phyloP scores from a whole-genome alignment of 2,113 vertebrate genomes.

The Holacanthus passer region DNA sequence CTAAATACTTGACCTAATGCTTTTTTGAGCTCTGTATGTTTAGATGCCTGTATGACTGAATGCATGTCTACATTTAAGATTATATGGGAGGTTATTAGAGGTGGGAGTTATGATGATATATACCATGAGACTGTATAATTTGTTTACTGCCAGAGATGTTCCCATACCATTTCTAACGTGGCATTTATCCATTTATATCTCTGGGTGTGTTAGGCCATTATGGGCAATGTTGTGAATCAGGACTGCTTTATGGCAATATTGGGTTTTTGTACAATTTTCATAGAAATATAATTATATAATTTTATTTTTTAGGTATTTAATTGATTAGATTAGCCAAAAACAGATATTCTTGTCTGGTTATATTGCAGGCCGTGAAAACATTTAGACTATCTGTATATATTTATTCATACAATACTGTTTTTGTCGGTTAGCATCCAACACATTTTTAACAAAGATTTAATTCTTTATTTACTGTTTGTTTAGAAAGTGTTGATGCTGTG shows the following conservation, averaged over 20 bases:
- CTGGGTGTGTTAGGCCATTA: not conserved
- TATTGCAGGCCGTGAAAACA: too few species aligned
- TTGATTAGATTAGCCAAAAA: not conserved
- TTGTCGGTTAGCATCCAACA: too few species aligned
- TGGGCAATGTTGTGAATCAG: not conserved
- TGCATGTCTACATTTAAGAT: not conserved
- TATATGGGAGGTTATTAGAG: not conserved
- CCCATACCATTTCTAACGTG: not conserved
- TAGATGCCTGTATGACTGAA: not conserved
- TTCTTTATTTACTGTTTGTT: not conserved
- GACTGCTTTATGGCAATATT: not conserved
- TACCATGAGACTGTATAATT: not conserved
- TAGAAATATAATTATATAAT: not conserved
- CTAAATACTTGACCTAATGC: not conserved
- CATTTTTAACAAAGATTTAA: not conserved
- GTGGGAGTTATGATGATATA: not conserved
- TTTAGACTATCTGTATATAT: too few species aligned
- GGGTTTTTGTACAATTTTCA: not conserved
- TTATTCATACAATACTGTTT: too few species aligned
- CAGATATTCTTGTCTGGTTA: not conserved
- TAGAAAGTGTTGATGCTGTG: not conserved
- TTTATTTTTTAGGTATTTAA: not conserved
- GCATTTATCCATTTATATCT: not conserved
- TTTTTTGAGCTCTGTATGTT: not conserved
- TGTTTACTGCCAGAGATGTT: not conserved